These are phyloP conservation scores for Poeciliopsis occidentalis DNA, from an alignment of 2,113 vertebrate species.

Conservation along the genomic window DNA sequence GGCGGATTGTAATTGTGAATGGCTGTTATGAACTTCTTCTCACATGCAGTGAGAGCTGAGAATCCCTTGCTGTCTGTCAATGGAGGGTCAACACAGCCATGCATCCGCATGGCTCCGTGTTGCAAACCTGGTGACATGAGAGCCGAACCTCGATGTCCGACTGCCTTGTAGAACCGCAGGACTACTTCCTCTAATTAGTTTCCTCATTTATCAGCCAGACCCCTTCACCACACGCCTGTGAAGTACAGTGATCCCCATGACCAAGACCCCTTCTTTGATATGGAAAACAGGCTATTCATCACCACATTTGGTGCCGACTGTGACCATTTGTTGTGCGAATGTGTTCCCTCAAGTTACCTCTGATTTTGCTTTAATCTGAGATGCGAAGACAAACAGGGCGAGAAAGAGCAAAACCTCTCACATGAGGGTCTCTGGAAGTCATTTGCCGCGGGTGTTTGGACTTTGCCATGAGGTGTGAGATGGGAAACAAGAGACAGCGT, in stretches of 20 bases:
- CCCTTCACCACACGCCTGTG: slow-evolving; percentile 26
- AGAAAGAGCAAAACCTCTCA: slow-evolving; percentile 23
- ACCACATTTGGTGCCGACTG: slow-evolving; percentile 52
- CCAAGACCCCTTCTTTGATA: slow-evolving; percentile 56
- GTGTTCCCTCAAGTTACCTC: slow-evolving; percentile 60
- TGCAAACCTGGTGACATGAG: slow-evolving; percentile 45
- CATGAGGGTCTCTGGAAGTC: slow-evolving; percentile 63
- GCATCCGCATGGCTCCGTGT: slow-evolving; percentile 32
- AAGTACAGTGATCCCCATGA: slow-evolving; percentile 37
- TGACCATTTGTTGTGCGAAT: slow-evolving; percentile 64
- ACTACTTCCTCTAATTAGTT: slow-evolving; percentile 60
- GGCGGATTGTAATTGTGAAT: slow-evolving; percentile 50
- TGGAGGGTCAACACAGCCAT: slow-evolving; percentile 22
- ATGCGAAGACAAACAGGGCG: slow-evolving; percentile 60
- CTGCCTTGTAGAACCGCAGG: slow-evolving; percentile 42
- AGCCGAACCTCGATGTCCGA: slow-evolving; percentile 38
- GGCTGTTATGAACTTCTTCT: slow-evolving; percentile 39
- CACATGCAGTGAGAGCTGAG: slow-evolving; percentile 4
- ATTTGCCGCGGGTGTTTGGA: slow-evolving; percentile 53
- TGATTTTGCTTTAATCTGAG: slow-evolving; percentile 67
- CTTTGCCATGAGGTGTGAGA: slow-evolving; percentile 52
- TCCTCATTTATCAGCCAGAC: slow-evolving; percentile 62
- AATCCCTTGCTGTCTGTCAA: slow-evolving; percentile 28
- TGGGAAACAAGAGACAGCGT: slow-evolving; percentile 45
- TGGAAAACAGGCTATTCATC: slow-evolving; percentile 55